These are phyloP conservation scores for Macrosoma leucophasiata DNA, from an alignment of 2,888 invertebrate genomes.

Conservation along the genomic window DNA sequence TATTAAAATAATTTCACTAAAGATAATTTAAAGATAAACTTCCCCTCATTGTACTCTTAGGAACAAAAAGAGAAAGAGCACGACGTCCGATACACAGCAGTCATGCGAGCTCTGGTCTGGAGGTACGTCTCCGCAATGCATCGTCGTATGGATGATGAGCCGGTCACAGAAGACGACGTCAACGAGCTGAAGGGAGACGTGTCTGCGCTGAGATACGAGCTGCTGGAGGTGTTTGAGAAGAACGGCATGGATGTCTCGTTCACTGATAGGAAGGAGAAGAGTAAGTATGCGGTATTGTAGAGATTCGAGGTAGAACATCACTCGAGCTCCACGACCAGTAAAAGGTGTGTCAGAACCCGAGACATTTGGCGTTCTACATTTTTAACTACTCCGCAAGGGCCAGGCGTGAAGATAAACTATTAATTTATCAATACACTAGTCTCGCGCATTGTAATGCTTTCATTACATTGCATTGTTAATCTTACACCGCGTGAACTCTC, in stretches of 20 bases:
- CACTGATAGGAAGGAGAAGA: conserved; percentile 83
- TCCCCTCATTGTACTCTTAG: conserved; percentile 37
- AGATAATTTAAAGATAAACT: too few relatives aligned
- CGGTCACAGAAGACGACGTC: conserved; percentile 93
- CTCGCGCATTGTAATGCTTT: too few relatives aligned
- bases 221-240: conserved; percentile 90
- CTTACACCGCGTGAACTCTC: too few relatives aligned
- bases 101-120: conserved; percentile 94
- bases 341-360: too few relatives aligned
- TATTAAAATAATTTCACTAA: too few relatives aligned
- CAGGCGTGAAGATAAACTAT: too few relatives aligned
- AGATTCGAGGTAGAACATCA: neutral
- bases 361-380: too few relatives aligned
- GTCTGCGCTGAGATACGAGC: conserved; percentile 92
- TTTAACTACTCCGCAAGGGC: too few relatives aligned
- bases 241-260: conserved; percentile 91
- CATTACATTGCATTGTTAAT: too few relatives aligned
- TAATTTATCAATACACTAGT: too few relatives aligned
- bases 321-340: neutral
- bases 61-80: conserved; percentile 79
- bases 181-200: conserved; percentile 97
- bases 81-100: conserved; percentile 83
- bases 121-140: conserved; percentile 93
- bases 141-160: conserved; percentile 86
- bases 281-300: conserved; percentile 54